Percentiles rank a stretch among this genome's conserved stretches.
phyloP scores from a whole-genome alignment of 2,888 invertebrate genomes.

The Ophioninae sp. region DNA sequence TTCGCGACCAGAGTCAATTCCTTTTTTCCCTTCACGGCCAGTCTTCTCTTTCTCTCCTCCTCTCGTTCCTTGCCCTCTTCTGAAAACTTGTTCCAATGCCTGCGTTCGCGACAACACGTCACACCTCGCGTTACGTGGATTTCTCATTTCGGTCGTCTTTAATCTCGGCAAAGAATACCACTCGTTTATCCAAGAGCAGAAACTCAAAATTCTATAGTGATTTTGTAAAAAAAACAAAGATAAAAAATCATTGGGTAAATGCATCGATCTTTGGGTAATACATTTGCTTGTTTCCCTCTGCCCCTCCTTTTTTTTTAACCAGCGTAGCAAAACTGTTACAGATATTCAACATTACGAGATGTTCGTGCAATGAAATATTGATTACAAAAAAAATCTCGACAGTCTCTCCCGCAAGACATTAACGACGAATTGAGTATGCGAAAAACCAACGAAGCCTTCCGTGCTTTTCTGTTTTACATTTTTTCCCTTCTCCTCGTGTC shows the following conservation, averaged over 20 bases:
- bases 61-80: not conserved
- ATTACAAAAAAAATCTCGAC: not conserved
- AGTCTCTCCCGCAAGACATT: not conserved
- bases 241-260: conserved; percentile 8
- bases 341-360: not conserved
- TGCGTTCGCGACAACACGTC: not conserved
- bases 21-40: not conserved
- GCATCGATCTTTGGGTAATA: not conserved
- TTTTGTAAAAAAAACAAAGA: conserved; percentile 20
- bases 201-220: conserved; percentile 20
- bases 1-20: not conserved
- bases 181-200: conserved; percentile 16
- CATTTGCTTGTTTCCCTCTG: conserved; percentile 8
- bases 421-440: conserved; percentile 1
- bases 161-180: not conserved
- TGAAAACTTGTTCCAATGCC: not conserved
- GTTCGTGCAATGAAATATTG: not conserved
- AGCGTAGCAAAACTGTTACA: not conserved
- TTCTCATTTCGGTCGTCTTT: not conserved
- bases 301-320: conserved; percentile 1
- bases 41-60: not conserved
- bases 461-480: conserved; percentile 5
- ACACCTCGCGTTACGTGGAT: not conserved
- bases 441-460: not conserved
- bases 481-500: conserved; percentile 19